Evolutionary conservation across 2,888 invertebrate genomes (phyloP).

Genomic region (Drosophila testacea): DNA sequence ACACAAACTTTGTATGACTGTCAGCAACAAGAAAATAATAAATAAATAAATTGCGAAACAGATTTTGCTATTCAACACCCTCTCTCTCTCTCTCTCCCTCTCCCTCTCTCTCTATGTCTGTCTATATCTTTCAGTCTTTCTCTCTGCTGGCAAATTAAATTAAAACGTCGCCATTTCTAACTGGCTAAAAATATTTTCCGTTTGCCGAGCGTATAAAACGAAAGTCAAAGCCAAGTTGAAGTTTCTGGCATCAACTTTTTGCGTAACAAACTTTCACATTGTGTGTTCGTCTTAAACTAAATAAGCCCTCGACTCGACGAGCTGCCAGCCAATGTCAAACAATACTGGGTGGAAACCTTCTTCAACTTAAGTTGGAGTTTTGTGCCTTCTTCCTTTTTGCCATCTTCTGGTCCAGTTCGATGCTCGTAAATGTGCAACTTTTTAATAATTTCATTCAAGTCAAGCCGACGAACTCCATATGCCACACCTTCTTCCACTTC

Average conservation of each 20-base stretch:
- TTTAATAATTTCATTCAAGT: slow-evolving; percentile 50
- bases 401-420: slow-evolving; percentile 33
- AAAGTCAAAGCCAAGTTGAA: slow-evolving; percentile 49
- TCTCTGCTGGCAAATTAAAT: slow-evolving; percentile 36
- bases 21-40: no score
- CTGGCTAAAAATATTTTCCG: slow-evolving; percentile 41
- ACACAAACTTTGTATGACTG: no score
- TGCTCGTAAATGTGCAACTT: slow-evolving; percentile 50
- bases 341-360: slow-evolving; percentile 19
- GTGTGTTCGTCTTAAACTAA: slow-evolving; percentile 47
- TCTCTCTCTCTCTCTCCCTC: no score
- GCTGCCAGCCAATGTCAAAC: slow-evolving; percentile 47
- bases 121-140: neutral
- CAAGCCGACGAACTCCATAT: neutral
- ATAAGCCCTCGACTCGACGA: slow-evolving; percentile 44
- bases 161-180: slow-evolving; percentile 29
- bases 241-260: slow-evolving; percentile 52
- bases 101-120: neutral
- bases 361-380: slow-evolving; percentile 27
- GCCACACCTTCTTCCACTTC: neutral
- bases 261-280: slow-evolving; percentile 42
- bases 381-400: neutral
- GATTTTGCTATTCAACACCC: no score
- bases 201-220: slow-evolving; percentile 37
- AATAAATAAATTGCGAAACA: no score